phyloP scores from a whole-genome alignment of 2,888 invertebrate genomes.

The Epinotia demarniana region DNA sequence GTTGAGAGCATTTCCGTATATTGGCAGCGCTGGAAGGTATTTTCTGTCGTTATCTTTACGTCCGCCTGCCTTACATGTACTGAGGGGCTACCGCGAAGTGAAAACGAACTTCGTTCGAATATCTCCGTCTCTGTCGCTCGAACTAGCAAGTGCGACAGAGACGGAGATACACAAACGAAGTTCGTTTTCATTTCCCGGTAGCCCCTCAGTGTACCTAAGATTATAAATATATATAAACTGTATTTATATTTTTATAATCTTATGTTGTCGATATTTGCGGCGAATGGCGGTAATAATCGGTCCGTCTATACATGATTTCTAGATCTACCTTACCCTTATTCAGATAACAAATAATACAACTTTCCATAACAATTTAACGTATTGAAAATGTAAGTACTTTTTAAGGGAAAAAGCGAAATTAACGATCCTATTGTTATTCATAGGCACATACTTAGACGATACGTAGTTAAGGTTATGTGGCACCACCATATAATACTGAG shows the following conservation, averaged over 20 bases:
- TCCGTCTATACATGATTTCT: background rate
- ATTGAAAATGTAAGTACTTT: no score
- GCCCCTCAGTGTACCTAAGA: background rate
- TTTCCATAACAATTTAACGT: background rate
- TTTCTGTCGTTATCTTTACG: background rate
- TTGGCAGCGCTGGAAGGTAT: conserved; percentile 1
- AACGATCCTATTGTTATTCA: background rate
- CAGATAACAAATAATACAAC: background rate
- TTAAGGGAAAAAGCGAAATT: no score
- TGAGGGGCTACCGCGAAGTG: no score
- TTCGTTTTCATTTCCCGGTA: no score
- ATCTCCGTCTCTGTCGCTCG: no score
- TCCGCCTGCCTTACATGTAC: background rate
- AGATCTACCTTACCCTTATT: background rate
- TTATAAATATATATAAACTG: background rate
- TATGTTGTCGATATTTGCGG: background rate
- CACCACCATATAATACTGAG: background rate
- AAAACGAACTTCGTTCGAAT: no score
- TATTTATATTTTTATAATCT: no score
- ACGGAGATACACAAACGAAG: no score
- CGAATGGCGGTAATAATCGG: background rate
- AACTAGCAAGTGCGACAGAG: no score
- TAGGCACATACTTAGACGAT: background rate
- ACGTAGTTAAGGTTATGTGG: background rate
- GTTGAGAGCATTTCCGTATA: conserved; percentile 8